Percentiles rank a stretch among this genome's conserved stretches.
These are phyloP conservation scores for Craterocephalus amniculus DNA, from an alignment of 2,797 vertebrate genomes.

Conservation along the genomic window DNA sequence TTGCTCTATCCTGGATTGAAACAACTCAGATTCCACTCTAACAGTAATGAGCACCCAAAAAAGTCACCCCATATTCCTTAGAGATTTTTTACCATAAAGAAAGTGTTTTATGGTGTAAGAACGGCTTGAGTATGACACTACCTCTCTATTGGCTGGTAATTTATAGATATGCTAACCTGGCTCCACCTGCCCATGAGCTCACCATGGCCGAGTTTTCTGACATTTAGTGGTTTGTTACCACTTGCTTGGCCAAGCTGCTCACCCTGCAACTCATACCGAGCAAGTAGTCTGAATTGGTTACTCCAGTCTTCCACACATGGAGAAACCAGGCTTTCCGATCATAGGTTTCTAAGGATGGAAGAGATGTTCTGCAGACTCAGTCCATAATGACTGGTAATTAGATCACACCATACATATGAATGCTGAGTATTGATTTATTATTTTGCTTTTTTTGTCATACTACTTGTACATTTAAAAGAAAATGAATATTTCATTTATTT, in stretches of 20 bases:
- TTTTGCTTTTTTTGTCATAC: background rate
- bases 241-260: background rate
- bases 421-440: background rate
- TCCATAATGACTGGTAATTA: background rate
- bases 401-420: background rate
- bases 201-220: background rate
- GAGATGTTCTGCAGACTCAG: background rate
- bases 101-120: background rate
- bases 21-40: background rate
- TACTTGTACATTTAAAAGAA: background rate
- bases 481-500: background rate
- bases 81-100: background rate
- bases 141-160: background rate
- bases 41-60: background rate
- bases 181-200: background rate
- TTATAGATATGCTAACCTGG: background rate
- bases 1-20: background rate
- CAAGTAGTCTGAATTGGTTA: background rate
- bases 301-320: background rate
- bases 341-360: background rate
- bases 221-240: background rate
- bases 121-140: background rate
- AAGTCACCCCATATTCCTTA: background rate
- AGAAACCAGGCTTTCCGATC: background rate
- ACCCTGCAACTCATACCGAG: background rate